Base-by-base conservation (phyloP, 2,113 vertebrate species). In the Macaca nemestrina region DNA sequence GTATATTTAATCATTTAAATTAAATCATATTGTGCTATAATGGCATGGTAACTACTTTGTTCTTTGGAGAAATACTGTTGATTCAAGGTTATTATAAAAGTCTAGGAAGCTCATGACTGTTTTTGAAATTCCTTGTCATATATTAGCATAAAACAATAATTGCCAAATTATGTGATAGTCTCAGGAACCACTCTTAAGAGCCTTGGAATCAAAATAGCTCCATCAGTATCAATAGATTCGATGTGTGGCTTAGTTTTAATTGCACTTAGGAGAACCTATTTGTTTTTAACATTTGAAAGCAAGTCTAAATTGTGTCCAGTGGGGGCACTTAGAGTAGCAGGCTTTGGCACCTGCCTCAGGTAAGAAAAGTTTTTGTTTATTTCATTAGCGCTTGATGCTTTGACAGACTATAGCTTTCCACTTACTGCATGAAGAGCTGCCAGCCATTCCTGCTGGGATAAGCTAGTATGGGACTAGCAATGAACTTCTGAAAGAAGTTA, bases 261-360 rank as follows among this genome's bases (percentile, higher is more conserved):
- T 98, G 98, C 84, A 94, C 40, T 75, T 98, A 97, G 97, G 98
- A 97, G 97, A 98, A 98, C 95, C 89, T 98, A 79, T 98, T 98
- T 99, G 94, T 97, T 98, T 98, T 99, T 98, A 97, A 93, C 97
- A 98, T 97, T 98, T 98, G 95, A 98, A 99, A 98, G 68, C 96
- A 97, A 98, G 93, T 97, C 95, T 97, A 98, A 98, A 98, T 98
- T 98, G 97, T 98, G 98, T 99, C 97, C 97, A 97, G 93, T 98
- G 98, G 98, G 97, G 96, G 79, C 98, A 95, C 97, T 98, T 98
- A 98, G 55, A 98, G 93, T 98, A 98, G 97, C 82, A 97, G 97
- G 93, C 67, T 95, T 98, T 98, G 97, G 97, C 95, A 98, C 98
- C 98, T 98, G 97, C 98, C 98, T 98, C 96, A 97, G 98, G 96